Conservation (phyloP, 2,888 invertebrate genomes). For the Ormyrus nitidulus region DNA sequence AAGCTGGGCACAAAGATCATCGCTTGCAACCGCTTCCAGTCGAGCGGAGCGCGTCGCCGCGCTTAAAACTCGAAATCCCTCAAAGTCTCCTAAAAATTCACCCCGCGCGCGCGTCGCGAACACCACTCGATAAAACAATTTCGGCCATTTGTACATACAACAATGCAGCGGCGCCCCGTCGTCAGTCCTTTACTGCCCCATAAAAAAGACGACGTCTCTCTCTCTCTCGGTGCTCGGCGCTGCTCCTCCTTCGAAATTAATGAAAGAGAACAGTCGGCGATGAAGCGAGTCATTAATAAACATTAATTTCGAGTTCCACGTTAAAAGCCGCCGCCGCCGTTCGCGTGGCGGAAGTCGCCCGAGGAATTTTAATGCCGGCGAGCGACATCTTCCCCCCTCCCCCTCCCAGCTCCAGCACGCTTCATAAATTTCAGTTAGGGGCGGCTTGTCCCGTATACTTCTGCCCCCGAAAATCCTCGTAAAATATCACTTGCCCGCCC, state of each 20-base stretch:
- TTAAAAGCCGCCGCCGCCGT: conserved; percentile 42
- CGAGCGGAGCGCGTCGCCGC: too few species aligned
- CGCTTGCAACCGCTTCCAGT: too few species aligned
- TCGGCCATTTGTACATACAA: conserved; percentile 10
- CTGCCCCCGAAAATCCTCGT: conserved; percentile 37
- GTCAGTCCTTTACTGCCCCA: conserved; percentile 35
- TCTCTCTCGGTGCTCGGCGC: neutral
- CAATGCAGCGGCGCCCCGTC: neutral
- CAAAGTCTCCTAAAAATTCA: too few species aligned
- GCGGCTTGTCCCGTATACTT: conserved; percentile 7
- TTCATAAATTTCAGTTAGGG: conserved; percentile 52
- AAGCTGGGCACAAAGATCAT: too few species aligned
- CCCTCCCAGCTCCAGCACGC: neutral
- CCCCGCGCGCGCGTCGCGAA: too few species aligned
- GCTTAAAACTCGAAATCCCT: too few species aligned
- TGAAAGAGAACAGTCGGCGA: conserved; percentile 2
- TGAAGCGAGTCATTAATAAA: conserved; percentile 59
- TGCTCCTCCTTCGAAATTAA: conserved; percentile 5
- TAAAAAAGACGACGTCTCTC: conserved; percentile 39
- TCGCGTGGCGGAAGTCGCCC: conserved; percentile 3
- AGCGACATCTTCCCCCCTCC: conserved; percentile 11
- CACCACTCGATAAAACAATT: conserved; percentile 51
- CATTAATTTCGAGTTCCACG: conserved; percentile 59
- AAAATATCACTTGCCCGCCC: conserved; percentile 43
- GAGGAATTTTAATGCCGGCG: conserved; percentile 55